Evolutionary conservation across 2,888 invertebrate species (phyloP), one percentile per base, ranked within the genome.

Genomic region (Polymixis lichenea): DNA sequence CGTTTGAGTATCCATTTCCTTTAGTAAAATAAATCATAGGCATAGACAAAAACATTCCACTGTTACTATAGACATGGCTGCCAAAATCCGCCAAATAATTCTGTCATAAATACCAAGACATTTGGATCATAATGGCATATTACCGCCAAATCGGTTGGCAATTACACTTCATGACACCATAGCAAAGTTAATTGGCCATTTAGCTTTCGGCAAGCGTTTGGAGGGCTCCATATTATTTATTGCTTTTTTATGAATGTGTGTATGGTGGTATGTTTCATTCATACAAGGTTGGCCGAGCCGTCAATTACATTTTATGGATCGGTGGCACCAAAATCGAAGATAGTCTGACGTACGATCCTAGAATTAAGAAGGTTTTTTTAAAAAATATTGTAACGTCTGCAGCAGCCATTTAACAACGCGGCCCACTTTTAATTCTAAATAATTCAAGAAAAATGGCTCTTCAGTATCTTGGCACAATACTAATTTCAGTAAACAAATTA

Each of bases 81-180:
- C 79, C 75, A 82, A 78, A 82, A 67, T 78, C 62, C 73, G 75
- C 66, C 61, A 28, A 80, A 80, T 71, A 78, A 78, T 77, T 80
- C 56, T 64, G 17, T 65, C 68, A 78, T 78, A 73, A 85, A 51
- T 69, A 70, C 19, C 61, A 43, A 43, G 60, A 64, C 64, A 78
- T 74, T 77, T 70, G 58, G 66, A 51, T 71, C 74, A 80, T 88
- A 77, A 88, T 90, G 72, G 78, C 75, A 43, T 78, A 89, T 87
- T 88, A 88, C 75, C 65, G 65, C 90, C 84, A 85, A 87, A 90
- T 84, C 58, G 79, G 86, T 75, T 64, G 73, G 62, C 74, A 79
- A 83, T 87, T 86, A 84, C 80, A 78, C 77, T 82, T 82, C 83
- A 83, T 87, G 86, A 79, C 78, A 86, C 86, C 89, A 89, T 85